These are phyloP conservation scores for Aphelinus certus DNA, from an alignment of 1,140 invertebrate genomes.

Conservation along the genomic window DNA sequence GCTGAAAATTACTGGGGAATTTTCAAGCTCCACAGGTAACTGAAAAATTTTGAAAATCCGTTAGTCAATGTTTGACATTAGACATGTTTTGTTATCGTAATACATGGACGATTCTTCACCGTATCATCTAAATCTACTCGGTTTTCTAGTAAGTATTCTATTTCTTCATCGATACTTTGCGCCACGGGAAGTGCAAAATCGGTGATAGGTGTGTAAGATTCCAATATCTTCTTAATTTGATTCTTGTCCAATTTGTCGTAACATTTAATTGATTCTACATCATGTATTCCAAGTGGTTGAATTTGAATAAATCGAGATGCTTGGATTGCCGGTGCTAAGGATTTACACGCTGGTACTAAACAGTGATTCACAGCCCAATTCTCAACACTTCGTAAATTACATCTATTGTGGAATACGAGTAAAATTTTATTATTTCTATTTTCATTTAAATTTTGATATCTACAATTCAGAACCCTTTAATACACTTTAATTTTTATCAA, in stretches of 20 bases:
- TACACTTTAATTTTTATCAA: no score
- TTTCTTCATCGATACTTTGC: slow-evolving; percentile 83
- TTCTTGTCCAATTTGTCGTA: slow-evolving; percentile 85
- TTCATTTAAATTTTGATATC: no score
- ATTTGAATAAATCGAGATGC: slow-evolving; percentile 94
- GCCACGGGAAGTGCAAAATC: slow-evolving; percentile 87
- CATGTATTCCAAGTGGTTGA: slow-evolving; percentile 81
- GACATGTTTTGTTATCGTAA: no score
- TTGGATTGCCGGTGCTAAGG: slow-evolving; percentile 91
- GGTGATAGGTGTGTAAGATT: slow-evolving; percentile 89
- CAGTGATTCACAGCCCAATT: slow-evolving; percentile 86
- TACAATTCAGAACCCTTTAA: no score
- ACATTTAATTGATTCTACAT: slow-evolving; percentile 91
- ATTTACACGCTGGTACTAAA: slow-evolving; percentile 65
- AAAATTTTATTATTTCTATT: no score
- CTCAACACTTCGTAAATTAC: slow-evolving; percentile 91
- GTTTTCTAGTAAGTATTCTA: slow-evolving; percentile 80
- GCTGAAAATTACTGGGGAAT: slow-evolving; percentile 84
- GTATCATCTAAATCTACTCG: slow-evolving; percentile 70
- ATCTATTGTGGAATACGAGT: slow-evolving; percentile 65
- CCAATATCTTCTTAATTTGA: slow-evolving; percentile 86
- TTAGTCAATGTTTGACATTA: no score
- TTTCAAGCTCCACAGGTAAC: slow-evolving; percentile 69
- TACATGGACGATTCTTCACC: slow-evolving; percentile 54
- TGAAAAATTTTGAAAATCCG: no score